Evolutionary conservation across 2,888 invertebrate genomes (phyloP).

Genomic region (Eupithecia tripunctaria): DNA sequence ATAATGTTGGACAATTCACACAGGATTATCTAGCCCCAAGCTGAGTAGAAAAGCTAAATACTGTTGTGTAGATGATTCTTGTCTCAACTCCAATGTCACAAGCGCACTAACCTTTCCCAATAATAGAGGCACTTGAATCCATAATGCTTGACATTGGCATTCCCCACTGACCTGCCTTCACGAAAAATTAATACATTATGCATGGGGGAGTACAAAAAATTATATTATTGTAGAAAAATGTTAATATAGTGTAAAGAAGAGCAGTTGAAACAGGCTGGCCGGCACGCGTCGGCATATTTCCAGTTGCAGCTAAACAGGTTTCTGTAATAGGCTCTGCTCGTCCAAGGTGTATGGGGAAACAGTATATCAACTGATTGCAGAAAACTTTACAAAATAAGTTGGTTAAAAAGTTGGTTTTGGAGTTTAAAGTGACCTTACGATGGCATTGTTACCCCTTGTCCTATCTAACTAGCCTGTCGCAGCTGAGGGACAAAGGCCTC

Average conservation of each 20-base stretch:
- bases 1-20: no score
- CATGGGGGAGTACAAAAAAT: slow-evolving; percentile 28
- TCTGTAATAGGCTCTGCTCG: slow-evolving; percentile 56
- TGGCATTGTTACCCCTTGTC: background rate
- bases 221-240: slow-evolving; percentile 53
- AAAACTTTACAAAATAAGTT: no score
- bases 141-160: slow-evolving; percentile 29
- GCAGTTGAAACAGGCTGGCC: slow-evolving; percentile 66
- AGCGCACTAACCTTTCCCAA: slow-evolving; percentile 33
- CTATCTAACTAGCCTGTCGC: background rate
- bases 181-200: slow-evolving; percentile 32
- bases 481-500: background rate
- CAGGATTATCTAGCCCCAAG: no score
- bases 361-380: slow-evolving; percentile 8
- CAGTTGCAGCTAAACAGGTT: slow-evolving; percentile 74
- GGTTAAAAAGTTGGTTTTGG: background rate
- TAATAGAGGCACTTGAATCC: slow-evolving; percentile 24
- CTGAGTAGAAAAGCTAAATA: no score
- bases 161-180: slow-evolving; percentile 23
- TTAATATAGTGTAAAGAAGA: slow-evolving; percentile 67
- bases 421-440: background rate
- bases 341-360: slow-evolving; percentile 19
- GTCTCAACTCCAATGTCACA: background rate
- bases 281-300: slow-evolving; percentile 79
- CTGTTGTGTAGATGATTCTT: background rate